These are phyloP conservation scores for Netelia melanura DNA, from an alignment of 2,888 invertebrate genomes.

Conservation along the genomic window DNA sequence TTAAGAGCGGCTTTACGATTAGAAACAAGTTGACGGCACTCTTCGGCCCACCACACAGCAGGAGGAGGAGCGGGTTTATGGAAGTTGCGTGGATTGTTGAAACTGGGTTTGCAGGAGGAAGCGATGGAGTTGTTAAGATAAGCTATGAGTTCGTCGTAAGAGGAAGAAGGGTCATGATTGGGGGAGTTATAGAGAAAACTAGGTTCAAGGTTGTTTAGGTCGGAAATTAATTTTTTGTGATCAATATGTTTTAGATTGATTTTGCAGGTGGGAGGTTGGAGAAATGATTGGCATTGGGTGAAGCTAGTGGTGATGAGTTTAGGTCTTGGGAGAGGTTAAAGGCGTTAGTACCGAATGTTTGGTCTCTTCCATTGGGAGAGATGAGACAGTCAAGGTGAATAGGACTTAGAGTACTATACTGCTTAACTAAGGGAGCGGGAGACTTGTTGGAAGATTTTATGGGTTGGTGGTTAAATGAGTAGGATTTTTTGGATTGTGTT, in stretches of 20 bases:
- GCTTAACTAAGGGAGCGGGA: no score
- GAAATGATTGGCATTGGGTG: neutral
- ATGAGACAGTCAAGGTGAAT: no score
- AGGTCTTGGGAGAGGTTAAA: no score
- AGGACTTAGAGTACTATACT: no score
- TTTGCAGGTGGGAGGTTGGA: neutral
- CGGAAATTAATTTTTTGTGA: neutral
- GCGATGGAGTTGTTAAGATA: neutral
- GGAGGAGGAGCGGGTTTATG: neutral
- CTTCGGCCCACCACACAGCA: constrained; percentile 36
- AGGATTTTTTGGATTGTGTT: no score
- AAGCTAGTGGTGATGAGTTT: neutral
- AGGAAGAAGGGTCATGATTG: neutral
- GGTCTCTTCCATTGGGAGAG: no score
- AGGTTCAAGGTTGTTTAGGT: neutral
- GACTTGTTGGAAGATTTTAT: no score
- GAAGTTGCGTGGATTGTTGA: no score
- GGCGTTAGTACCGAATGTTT: no score
- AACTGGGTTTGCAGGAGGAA: neutral
- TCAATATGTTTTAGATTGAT: constrained; percentile 10
- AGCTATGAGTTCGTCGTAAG: no score
- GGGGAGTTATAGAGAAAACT: neutral
- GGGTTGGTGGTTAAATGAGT: no score
- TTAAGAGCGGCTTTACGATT: constrained; percentile 8
- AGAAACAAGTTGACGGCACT: neutral